Evolutionary conservation across 2,888 invertebrate genomes (phyloP).

Genomic region (Agriopis aurantiaria): DNA sequence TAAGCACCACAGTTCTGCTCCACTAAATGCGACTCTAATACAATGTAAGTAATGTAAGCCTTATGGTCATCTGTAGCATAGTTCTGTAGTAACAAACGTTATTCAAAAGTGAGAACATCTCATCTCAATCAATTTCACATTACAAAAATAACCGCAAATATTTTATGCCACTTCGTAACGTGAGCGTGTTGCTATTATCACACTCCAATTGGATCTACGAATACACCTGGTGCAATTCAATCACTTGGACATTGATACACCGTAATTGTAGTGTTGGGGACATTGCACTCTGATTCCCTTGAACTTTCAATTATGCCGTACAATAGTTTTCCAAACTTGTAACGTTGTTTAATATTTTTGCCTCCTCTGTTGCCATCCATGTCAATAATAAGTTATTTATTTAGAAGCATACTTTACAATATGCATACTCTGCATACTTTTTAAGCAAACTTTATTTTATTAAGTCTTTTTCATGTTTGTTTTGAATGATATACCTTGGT

Average conservation of each 20-base stretch:
- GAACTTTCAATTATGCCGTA: slow-evolving; percentile 26
- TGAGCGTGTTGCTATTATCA: slow-evolving; percentile 12
- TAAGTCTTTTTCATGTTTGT: too few relatives aligned
- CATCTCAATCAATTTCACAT: neutral
- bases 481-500: too few relatives aligned
- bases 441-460: too few relatives aligned
- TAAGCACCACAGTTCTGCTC: too few relatives aligned
- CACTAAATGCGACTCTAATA: too few relatives aligned
- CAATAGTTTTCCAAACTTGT: neutral
- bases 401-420: too few relatives aligned
- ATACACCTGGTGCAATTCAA: slow-evolving; percentile 32
- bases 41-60: too few relatives aligned
- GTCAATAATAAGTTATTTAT: too few relatives aligned
- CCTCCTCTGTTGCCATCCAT: neutral
- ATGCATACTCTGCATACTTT: too few relatives aligned
- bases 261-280: slow-evolving; percentile 34
- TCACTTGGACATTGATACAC: slow-evolving; percentile 22
- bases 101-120: too few relatives aligned
- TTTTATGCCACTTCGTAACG: neutral
- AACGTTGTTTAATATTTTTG: neutral
- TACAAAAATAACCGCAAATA: neutral
- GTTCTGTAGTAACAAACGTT: too few relatives aligned
- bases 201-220: neutral
- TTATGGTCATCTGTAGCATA: too few relatives aligned
- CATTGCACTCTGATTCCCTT: slow-evolving; percentile 40